These are phyloP conservation scores for Mus spretus DNA, from an alignment of 2,797 vertebrate genomes.

Conservation along the genomic window DNA sequence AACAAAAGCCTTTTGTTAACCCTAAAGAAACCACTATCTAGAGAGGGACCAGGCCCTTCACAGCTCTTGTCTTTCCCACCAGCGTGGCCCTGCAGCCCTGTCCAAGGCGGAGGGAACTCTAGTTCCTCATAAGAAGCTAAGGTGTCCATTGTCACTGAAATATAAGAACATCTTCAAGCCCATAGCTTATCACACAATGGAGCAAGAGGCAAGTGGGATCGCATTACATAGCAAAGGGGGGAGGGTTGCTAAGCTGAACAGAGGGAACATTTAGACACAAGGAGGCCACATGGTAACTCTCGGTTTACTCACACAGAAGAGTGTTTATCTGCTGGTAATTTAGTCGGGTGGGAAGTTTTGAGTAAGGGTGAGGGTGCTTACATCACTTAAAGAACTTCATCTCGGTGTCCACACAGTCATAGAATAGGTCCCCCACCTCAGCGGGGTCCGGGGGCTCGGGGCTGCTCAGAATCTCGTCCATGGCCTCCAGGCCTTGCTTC, in stretches of 20 bases:
- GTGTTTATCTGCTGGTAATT: conserved; percentile 74
- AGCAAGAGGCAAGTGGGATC: conserved; percentile 63
- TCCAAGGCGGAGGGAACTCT: conserved; percentile 76
- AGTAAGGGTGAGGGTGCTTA: conserved; percentile 81
- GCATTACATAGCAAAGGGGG: background rate
- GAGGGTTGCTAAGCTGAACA: background rate
- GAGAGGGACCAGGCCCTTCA: conserved; percentile 71
- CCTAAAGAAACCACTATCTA: conserved; percentile 75
- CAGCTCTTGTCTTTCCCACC: conserved; percentile 70
- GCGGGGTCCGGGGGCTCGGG: conserved; percentile 87
- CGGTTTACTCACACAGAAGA: conserved; percentile 74
- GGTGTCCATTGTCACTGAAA: conserved; percentile 85
- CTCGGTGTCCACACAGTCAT: conserved; percentile 93
- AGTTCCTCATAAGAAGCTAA: conserved; percentile 82
- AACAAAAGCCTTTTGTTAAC: conserved; percentile 84
- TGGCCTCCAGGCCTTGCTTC: conserved; percentile 91
- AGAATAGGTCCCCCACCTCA: conserved; percentile 92
- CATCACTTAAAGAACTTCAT: conserved; percentile 93
- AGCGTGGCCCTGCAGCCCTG: conserved; percentile 77
- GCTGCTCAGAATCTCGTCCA: conserved; percentile 90
- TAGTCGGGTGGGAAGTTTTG: conserved; percentile 76
- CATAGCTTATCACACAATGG: conserved; percentile 51
- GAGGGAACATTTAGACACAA: conserved; percentile 32
- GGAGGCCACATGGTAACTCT: conserved; percentile 57
- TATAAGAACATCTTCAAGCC: conserved; percentile 84